phyloP scores from a whole-genome alignment of 2,888 invertebrate genomes.

The Cryptus armator region DNA sequence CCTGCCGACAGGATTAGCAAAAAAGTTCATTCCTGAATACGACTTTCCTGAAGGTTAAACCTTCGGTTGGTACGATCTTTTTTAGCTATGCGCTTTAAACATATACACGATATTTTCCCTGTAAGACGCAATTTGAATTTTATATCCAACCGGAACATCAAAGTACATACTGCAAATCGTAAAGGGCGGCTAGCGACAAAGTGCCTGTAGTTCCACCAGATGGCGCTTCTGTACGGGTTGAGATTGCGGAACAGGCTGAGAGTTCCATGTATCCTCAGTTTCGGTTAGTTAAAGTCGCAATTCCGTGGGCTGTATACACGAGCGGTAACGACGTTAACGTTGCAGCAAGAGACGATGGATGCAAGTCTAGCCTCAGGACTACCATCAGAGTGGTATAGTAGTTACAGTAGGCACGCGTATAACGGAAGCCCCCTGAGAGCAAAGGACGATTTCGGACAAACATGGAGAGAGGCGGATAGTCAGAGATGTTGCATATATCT shows the following conservation, averaged over 20 bases:
- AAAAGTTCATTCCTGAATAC: too few species aligned
- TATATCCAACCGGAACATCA: neutral
- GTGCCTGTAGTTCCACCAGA: neutral
- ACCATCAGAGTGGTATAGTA: neutral
- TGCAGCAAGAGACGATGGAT: conserved; percentile 44
- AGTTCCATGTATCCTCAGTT: conserved; percentile 10
- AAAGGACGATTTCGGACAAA: neutral
- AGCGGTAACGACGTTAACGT: conserved; percentile 43
- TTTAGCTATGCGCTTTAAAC: too few species aligned
- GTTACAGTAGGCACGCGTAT: neutral
- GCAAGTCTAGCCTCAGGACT: neutral
- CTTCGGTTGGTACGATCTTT: too few species aligned
- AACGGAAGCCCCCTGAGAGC: neutral
- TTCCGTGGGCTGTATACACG: conserved; percentile 20
- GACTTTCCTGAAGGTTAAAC: too few species aligned
- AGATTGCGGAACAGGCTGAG: conserved; percentile 25
- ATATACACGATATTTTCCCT: neutral
- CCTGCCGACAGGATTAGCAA: too few species aligned
- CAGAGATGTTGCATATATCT: neutral
- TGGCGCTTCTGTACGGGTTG: neutral
- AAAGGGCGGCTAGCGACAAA: neutral
- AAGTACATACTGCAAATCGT: conserved; percentile 20
- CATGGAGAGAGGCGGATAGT: neutral
- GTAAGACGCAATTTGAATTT: conserved; percentile 6
- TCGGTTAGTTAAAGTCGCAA: conserved; percentile 47